Conservation (phyloP, 2,888 invertebrate species). For the Dolichomitus sp. region DNA sequence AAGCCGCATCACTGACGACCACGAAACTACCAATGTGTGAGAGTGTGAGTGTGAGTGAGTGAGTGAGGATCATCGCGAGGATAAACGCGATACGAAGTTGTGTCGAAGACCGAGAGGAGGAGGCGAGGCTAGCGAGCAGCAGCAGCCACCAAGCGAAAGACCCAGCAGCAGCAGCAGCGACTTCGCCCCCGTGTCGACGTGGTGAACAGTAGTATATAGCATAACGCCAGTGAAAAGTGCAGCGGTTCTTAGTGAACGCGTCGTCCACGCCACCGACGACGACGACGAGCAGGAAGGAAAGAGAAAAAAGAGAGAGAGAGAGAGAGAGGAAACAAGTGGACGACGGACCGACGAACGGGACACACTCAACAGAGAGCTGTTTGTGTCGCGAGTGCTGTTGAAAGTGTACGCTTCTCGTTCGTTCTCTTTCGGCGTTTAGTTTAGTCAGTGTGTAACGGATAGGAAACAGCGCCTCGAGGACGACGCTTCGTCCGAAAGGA, state of each 20-base stretch:
- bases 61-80: slow-evolving; percentile 52
- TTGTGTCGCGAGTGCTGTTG: slow-evolving; percentile 40
- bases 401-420: slow-evolving; percentile 21
- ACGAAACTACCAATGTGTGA: not conserved
- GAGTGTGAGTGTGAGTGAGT: slow-evolving; percentile 13
- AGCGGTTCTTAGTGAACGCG: slow-evolving; percentile 31
- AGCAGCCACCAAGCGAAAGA: slow-evolving; percentile 50
- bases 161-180: slow-evolving; percentile 55
- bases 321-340: slow-evolving; percentile 48
- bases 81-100: slow-evolving; percentile 29
- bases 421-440: not conserved
- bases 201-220: slow-evolving; percentile 56
- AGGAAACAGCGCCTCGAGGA: slow-evolving; percentile 25
- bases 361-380: slow-evolving; percentile 23
- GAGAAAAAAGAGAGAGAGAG: too few species aligned
- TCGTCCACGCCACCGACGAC: slow-evolving; percentile 43
- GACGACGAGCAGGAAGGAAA: slow-evolving; percentile 33
- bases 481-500: slow-evolving; percentile 31
- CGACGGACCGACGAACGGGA: slow-evolving; percentile 35
- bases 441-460: too few species aligned
- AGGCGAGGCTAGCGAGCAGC: slow-evolving; percentile 60
- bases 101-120: slow-evolving; percentile 41
- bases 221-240: slow-evolving; percentile 23
- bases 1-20: slow-evolving; percentile 6
- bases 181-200: slow-evolving; percentile 66